Percentiles rank a stretch among this genome's conserved stretches.
Evolutionary conservation across 2,113 vertebrate genomes (phyloP).

Genomic region (Callorhinus ursinus): DNA sequence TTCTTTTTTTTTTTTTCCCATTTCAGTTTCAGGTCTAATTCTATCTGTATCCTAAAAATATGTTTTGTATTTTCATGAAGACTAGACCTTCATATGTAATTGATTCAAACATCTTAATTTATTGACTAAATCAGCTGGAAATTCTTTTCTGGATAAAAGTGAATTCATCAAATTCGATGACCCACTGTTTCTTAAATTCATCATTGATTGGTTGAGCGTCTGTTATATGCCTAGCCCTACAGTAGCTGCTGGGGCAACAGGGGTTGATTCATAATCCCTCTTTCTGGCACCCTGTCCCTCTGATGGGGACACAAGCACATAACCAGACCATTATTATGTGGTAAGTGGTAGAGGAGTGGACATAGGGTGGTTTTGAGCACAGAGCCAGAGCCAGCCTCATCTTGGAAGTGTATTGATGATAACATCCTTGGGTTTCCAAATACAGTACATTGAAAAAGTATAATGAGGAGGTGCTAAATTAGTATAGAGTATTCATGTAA

Average conservation of each 20-base stretch:
- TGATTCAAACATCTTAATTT: slow-evolving; percentile 1
- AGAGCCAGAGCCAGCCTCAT: not conserved
- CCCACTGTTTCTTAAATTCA: not conserved
- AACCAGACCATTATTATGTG: not conserved
- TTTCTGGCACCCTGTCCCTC: not conserved
- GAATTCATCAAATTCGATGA: not conserved
- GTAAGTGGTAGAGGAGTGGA: not conserved
- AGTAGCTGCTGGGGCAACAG: not conserved
- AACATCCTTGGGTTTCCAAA: not conserved
- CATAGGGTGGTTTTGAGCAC: not conserved
- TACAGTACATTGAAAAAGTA: not conserved
- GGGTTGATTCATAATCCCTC: not conserved
- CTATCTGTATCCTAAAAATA: slow-evolving; percentile 41
- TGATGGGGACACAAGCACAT: no score
- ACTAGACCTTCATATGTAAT: not conserved
- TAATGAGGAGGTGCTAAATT: not conserved
- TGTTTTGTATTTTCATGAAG: not conserved
- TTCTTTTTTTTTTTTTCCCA: slow-evolving; percentile 34
- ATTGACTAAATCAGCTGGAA: not conserved
- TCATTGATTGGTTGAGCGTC: not conserved
- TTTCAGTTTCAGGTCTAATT: slow-evolving; percentile 49
- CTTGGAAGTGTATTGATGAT: not conserved
- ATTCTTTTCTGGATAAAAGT: not conserved
- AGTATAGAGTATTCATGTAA: not conserved
- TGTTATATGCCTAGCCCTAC: not conserved